Evolutionary conservation across 23 tunicate species (phyloP).

Genomic region (Halocynthia roretzi): DNA sequence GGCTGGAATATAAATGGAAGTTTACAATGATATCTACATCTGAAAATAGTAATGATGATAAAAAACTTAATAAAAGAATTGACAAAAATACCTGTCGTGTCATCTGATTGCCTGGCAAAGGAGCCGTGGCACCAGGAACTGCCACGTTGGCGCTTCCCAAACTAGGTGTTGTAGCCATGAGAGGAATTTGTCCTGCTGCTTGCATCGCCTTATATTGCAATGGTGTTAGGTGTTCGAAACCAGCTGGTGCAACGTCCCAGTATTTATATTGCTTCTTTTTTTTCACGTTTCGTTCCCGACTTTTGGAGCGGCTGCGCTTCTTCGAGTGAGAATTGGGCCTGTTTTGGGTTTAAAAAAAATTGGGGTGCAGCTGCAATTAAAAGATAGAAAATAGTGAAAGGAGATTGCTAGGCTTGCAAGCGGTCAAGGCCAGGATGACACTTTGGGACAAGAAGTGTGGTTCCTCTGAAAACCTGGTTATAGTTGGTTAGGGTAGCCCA

Average conservation of each 20-base stretch:
- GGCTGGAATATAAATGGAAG: constrained; percentile 5
- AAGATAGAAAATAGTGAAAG: constrained; percentile 18
- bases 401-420: not conserved
- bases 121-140: constrained; percentile 25
- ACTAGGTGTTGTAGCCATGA: constrained; percentile 59
- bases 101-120: constrained; percentile 81
- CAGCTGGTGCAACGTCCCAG: constrained; percentile 96
- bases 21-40: too few relatives aligned
- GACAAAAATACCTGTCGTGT: constrained; percentile 40
- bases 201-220: constrained; percentile 97
- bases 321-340: constrained; percentile 82
- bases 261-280: constrained; percentile 42
- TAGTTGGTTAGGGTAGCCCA: too few relatives aligned
- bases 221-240: constrained; percentile 94
- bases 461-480: too few relatives aligned
- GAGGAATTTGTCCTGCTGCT: constrained; percentile 97
- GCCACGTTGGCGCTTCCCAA: constrained; percentile 25
- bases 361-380: constrained; percentile 85
- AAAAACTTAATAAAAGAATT: too few relatives aligned
- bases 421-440: too few relatives aligned
- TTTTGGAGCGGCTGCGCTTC: constrained; percentile 36
- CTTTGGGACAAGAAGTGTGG: too few relatives aligned
- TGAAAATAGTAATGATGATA: too few relatives aligned
- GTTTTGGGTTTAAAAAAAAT: constrained; percentile 70
- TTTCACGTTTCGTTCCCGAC: constrained; percentile 4